Percentiles rank a stretch among this genome's conserved stretches.
These are phyloP conservation scores for Metallyticus violacea DNA, from an alignment of 2,888 invertebrate species.

Conservation along the genomic window DNA sequence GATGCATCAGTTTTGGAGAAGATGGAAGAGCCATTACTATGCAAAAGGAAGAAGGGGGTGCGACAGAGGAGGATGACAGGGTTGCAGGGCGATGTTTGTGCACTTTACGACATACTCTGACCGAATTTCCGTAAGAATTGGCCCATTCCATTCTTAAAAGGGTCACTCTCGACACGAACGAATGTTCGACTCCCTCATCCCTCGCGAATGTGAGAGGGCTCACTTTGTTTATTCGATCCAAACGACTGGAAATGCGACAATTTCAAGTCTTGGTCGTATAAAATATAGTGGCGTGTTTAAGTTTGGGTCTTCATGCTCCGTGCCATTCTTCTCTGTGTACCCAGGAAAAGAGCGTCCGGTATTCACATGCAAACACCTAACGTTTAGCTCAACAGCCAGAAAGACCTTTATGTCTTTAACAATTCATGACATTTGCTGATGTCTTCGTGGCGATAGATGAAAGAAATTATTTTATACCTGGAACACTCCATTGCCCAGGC, in stretches of 20 bases:
- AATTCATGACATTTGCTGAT: no score
- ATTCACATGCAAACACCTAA: neutral
- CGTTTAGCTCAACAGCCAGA: no score
- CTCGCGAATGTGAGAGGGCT: neutral
- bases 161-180: slow-evolving; percentile 7
- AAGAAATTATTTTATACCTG: no score
- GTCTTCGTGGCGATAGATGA: no score
- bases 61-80: neutral
- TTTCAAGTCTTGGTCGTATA: neutral
- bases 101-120: slow-evolving; percentile 23
- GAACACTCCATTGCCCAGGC: no score
- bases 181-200: neutral
- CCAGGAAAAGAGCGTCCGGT: neutral
- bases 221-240: neutral
- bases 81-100: neutral
- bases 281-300: neutral
- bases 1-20: slow-evolving; percentile 2
- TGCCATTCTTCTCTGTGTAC: neutral
- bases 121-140: slow-evolving; percentile 28
- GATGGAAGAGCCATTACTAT: slow-evolving; percentile 11
- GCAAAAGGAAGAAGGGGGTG: neutral
- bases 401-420: no score
- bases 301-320: neutral
- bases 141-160: slow-evolving; percentile 21
- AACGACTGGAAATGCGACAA: neutral